Evolutionary conservation across 2,888 invertebrate genomes (phyloP).

Genomic region (Pristionchus maxplancki): DNA sequence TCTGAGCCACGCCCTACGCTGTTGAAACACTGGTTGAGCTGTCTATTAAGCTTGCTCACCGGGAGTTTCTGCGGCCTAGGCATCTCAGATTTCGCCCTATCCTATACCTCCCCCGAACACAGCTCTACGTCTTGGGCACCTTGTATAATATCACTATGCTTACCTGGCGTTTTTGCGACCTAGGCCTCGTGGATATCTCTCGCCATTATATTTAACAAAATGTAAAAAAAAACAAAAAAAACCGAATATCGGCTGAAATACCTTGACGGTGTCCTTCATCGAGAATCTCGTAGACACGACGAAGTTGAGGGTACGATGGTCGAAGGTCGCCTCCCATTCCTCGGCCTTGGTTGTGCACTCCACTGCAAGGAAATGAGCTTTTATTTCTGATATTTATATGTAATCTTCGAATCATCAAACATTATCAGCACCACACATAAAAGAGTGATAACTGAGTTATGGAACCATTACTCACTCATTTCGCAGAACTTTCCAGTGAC

Average conservation of each 20-base stretch:
- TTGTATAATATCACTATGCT: background rate
- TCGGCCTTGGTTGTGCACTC: constrained; percentile 60
- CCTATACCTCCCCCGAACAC: no score
- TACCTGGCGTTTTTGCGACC: constrained; percentile 20
- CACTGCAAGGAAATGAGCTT: no score
- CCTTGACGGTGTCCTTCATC: constrained; percentile 58
- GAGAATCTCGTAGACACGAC: constrained; percentile 65
- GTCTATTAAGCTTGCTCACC: background rate
- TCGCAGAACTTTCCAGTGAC: constrained; percentile 69
- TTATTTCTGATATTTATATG: constrained; percentile 10
- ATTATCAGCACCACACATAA: no score
- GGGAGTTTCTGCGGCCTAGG: constrained; percentile 42
- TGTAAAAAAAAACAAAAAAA: background rate
- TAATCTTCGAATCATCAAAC: background rate
- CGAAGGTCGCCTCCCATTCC: constrained; percentile 59
- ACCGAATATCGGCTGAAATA: background rate
- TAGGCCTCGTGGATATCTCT: background rate
- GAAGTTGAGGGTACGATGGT: constrained; percentile 63
- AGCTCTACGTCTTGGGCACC: background rate
- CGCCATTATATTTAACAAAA: no score
- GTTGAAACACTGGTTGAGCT: background rate
- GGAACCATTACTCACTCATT: constrained; percentile 55
- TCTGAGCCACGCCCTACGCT: background rate
- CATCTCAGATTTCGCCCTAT: background rate
- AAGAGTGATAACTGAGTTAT: no score